Base-by-base conservation (phyloP, 2,888 invertebrate species). In the Girardia tigrina region DNA sequence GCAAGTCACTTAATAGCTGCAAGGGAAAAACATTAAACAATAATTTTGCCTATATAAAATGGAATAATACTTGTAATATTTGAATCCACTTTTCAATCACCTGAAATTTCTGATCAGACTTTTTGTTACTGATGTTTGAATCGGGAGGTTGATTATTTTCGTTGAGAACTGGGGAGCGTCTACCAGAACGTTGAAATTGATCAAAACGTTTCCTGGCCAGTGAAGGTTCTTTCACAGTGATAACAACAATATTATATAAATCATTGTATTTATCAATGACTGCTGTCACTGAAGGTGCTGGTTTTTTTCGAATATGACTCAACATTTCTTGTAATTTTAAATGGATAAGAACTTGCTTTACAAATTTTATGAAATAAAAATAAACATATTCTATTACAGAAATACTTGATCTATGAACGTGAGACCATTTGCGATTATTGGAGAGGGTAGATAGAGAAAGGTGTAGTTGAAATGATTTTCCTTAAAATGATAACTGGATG, bases 291-390 rank as follows among this genome's bases (percentile, higher is more conserved):
- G 56, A 56, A n/a, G 56, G 56, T n/a, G 56, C 56, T 20, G 4
- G 56, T 56, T 56, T 56, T 56, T 16, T 56, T 2, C 56, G 56
- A n/a, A n/a, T 56, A n/a, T 56, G n/a, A n/a, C n/a, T 16, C n/a
- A 56, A 23, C 56, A 56, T 56, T 56, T 56, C 56, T 56, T 56
- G 56, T 56, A 56, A 56, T 56, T 56, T 56, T 8, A 56, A 23
- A 56, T 56, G 6, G 6, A 6, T 56, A n/a, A 56, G n/a, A 12
- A 56, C 56, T 56, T 56, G n/a, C 56, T 56, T 20, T 56, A 6
- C n/a, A 56, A 6, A 20, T 12, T 8, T n/a, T 56, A 23, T 2
- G 4, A n/a, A 56, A 12, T n/a, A 56, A 56, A 56, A 56, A 6
- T n/a, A 6, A 23, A 36, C 8, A 36, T 12, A 36, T 12, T 16